These are phyloP conservation scores for Tonatia bakeri DNA, from an alignment of 2,113 vertebrate species.

Conservation along the genomic window DNA sequence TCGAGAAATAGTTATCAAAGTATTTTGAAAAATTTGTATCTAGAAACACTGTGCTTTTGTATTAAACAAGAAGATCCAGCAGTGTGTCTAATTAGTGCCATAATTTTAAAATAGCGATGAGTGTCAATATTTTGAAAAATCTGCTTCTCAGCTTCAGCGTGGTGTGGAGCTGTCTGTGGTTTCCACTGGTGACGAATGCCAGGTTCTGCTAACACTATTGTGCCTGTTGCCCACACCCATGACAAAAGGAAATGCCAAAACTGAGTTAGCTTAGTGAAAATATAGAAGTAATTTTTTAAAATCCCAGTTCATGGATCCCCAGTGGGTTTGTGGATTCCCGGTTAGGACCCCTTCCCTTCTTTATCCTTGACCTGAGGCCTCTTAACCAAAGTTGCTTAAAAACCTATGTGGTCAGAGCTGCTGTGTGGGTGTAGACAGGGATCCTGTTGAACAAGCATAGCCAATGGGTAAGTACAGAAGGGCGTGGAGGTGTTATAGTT, in stretches of 20 bases:
- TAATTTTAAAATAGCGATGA: neutral
- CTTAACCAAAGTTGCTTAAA: neutral
- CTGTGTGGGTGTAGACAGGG: neutral
- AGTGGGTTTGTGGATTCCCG: no score
- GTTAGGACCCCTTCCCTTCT: neutral
- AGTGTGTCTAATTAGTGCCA: no score
- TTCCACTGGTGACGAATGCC: neutral
- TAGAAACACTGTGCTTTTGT: neutral
- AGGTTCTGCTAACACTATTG: neutral
- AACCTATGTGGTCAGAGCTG: neutral
- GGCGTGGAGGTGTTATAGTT: accelerated
- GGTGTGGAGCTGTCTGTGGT: neutral
- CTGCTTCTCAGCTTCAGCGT: neutral
- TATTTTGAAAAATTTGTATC: neutral
- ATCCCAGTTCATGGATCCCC: neutral
- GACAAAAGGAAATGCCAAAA: neutral
- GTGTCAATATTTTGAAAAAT: no score
- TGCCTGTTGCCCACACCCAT: no score
- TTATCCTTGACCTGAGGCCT: neutral
- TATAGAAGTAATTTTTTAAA: neutral
- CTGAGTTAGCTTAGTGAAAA: neutral
- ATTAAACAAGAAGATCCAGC: neutral
- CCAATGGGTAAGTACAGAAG: neutral
- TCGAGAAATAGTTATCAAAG: neutral
- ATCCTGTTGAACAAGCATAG: neutral